phyloP scores from a whole-genome alignment of 2,113 vertebrate genomes.

The Hippocampus guttulatus region DNA sequence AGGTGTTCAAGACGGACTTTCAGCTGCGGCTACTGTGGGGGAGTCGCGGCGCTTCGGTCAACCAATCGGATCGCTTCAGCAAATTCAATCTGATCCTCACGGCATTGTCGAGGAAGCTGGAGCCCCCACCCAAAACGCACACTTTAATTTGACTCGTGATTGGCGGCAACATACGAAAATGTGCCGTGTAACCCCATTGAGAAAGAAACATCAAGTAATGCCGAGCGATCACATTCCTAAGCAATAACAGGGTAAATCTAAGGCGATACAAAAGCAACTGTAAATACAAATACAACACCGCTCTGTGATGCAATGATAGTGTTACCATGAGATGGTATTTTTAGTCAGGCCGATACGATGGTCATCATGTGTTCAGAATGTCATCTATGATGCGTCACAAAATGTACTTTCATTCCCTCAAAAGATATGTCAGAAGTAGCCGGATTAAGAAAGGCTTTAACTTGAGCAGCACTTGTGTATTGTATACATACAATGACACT shows the following conservation, averaged over 20 bases:
- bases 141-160: conserved; percentile 70
- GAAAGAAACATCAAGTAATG: not conserved
- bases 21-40: conserved; percentile 95
- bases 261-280: not conserved
- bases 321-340: not conserved
- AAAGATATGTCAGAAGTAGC: not conserved
- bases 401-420: not conserved
- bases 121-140: conserved; percentile 78
- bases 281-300: not conserved
- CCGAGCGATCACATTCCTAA: not conserved
- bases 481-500: not conserved
- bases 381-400: not conserved
- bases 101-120: conserved; percentile 90
- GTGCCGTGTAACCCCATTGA: not conserved
- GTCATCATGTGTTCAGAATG: no score
- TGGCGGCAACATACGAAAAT: not conserved
- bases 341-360: not conserved
- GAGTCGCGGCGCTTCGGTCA: conserved; percentile 89
- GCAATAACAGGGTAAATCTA: not conserved
- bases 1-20: conserved; percentile 95
- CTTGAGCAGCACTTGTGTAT: not conserved
- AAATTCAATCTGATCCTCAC: conserved; percentile 96
- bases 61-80: conserved; percentile 84
- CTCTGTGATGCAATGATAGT: not conserved
- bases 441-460: not conserved